These are phyloP conservation scores for Spinus olivaceus DNA, from an alignment of 2,797 vertebrate species.

Conservation along the genomic window DNA sequence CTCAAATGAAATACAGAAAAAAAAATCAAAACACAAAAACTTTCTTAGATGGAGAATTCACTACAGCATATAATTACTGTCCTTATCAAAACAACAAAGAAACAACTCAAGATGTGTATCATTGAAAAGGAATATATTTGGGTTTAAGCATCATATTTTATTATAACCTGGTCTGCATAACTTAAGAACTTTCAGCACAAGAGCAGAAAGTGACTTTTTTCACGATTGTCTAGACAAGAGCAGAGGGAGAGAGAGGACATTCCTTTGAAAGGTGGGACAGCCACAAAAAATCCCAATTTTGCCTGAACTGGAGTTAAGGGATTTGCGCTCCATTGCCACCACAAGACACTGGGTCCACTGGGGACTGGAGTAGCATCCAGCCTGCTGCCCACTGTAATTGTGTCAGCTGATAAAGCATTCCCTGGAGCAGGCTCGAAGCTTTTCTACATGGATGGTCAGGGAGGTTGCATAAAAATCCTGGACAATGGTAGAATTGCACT, in stretches of 20 bases:
- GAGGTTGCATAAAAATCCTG: not conserved
- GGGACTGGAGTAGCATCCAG: not conserved
- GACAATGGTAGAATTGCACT: not conserved
- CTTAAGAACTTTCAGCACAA: not conserved
- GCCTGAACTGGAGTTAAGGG: not conserved
- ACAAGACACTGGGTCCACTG: not conserved
- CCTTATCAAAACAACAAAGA: not conserved
- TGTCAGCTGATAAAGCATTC: not conserved
- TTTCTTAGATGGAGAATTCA: not conserved
- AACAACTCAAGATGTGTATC: not conserved
- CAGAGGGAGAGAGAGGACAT: not conserved
- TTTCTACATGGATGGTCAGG: not conserved
- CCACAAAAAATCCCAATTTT: not conserved
- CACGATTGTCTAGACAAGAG: not conserved
- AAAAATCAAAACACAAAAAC: fast-evolving
- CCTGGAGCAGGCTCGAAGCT: not conserved
- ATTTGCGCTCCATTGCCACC: not conserved
- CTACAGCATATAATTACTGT: not conserved
- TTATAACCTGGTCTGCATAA: not conserved
- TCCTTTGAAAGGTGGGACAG: not conserved
- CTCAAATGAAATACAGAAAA: not conserved
- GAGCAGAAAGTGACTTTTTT: not conserved
- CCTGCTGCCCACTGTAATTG: not conserved
- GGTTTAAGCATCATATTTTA: not conserved
- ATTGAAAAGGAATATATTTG: not conserved